Percentiles rank a stretch among this genome's conserved stretches.
These are phyloP conservation scores for Pachyramphus minor DNA, from an alignment of 2,113 vertebrate species.

Conservation along the genomic window DNA sequence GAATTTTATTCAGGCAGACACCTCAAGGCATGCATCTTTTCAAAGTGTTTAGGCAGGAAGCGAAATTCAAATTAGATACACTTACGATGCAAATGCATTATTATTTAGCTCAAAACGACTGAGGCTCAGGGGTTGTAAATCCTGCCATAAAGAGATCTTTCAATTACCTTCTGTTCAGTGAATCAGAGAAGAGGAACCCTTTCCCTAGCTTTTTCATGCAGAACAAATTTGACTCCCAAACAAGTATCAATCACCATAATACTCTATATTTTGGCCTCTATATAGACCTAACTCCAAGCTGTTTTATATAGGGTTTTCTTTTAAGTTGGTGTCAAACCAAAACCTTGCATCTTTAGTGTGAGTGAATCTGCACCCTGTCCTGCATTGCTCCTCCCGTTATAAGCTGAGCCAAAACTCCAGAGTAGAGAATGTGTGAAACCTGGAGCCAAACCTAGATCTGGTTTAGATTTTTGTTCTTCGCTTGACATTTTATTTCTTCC, in stretches of 20 bases:
- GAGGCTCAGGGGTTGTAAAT: conserved; percentile 47
- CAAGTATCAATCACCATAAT: conserved; percentile 67
- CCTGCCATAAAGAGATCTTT: conserved; percentile 57
- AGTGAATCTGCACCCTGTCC: not conserved
- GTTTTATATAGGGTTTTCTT: not conserved
- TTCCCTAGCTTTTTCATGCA: conserved; percentile 63
- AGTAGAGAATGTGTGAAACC: not conserved
- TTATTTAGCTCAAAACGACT: conserved; percentile 60
- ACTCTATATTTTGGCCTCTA: conserved; percentile 45
- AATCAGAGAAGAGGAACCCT: conserved; percentile 50
- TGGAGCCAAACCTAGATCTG: not conserved
- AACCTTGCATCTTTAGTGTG: not conserved
- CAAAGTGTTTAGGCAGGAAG: conserved; percentile 66
- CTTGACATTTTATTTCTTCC: not conserved
- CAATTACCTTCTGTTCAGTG: conserved; percentile 60
- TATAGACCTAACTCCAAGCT: conserved; percentile 11
- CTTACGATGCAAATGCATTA: conserved; percentile 59
- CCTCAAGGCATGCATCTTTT: conserved; percentile 61
- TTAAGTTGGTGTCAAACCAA: not conserved
- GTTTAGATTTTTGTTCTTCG: not conserved
- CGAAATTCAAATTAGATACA: conserved; percentile 69
- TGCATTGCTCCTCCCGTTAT: not conserved
- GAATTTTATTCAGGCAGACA: conserved; percentile 62
- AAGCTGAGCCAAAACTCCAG: not conserved
- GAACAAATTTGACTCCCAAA: conserved; percentile 68